Percentiles rank a stretch among this genome's conserved stretches.
Evolutionary conservation across 2,797 vertebrate species (phyloP).

Genomic region (Bovichtus diacanthus): DNA sequence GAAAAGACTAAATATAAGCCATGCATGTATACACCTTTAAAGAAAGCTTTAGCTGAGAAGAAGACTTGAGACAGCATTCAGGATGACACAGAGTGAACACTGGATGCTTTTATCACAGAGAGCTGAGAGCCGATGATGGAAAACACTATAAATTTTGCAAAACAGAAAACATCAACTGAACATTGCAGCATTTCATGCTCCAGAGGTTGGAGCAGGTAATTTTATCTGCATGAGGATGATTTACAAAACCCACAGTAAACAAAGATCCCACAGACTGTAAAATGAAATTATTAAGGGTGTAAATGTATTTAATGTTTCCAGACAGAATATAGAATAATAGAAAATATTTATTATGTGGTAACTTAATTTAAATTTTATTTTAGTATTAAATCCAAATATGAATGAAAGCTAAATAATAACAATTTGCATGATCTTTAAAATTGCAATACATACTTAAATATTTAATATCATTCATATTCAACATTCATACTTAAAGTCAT

Average conservation of each 20-base stretch:
- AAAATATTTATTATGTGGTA: background rate
- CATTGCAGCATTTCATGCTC: constrained; percentile 60
- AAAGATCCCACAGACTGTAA: background rate
- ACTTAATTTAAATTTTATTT: background rate
- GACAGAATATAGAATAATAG: background rate
- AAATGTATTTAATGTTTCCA: constrained; percentile 2
- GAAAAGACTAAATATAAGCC: background rate
- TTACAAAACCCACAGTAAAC: constrained; percentile 27
- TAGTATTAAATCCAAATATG: background rate
- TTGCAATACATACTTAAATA: background rate
- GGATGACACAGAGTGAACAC: constrained; percentile 40
- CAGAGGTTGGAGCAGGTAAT: constrained; percentile 55
- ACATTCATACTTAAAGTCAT: background rate
- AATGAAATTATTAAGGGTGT: background rate
- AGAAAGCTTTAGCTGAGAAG: constrained; percentile 13
- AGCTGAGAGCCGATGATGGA: constrained; percentile 63
- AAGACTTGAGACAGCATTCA: constrained; percentile 38
- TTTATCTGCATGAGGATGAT: constrained; percentile 47
- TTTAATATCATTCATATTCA: too few species aligned
- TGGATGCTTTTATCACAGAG: constrained; percentile 69
- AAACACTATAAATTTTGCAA: constrained; percentile 80
- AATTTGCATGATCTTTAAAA: background rate
- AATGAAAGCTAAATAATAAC: background rate
- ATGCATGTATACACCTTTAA: background rate
- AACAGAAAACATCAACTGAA: constrained; percentile 68